Conservation (phyloP, 2,888 invertebrate species). For the Nipponacmea schrenckii region DNA sequence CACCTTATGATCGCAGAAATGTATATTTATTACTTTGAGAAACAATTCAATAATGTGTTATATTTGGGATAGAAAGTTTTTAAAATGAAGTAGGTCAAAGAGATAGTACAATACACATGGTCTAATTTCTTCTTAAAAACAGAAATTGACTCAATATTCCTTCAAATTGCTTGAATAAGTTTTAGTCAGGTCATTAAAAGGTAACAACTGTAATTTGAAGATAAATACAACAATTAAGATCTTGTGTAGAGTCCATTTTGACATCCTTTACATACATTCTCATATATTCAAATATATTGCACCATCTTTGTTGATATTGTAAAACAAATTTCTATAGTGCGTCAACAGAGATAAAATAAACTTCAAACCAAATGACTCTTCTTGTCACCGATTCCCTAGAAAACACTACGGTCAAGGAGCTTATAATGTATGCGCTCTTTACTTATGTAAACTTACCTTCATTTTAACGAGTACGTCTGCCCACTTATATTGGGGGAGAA, state of each 20-base stretch:
- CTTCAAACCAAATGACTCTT: neutral
- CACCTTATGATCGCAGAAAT: no score
- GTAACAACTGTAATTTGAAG: no score
- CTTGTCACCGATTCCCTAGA: neutral
- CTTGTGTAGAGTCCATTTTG: neutral
- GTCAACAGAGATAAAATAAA: neutral
- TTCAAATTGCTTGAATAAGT: no score
- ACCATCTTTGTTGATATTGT: neutral
- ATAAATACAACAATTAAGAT: no score
- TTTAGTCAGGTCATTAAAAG: no score
- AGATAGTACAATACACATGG: no score
- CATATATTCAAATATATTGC: neutral
- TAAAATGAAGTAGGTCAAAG: no score
- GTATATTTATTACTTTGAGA: no score
- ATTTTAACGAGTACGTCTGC: neutral
- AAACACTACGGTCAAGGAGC: neutral
- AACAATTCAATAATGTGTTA: no score
- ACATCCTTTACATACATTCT: neutral
- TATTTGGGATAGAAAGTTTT: no score
- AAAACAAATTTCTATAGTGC: neutral
- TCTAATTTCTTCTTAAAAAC: no score
- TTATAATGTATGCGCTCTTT: constrained; percentile 8
- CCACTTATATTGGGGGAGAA: neutral
- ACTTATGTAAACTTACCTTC: constrained; percentile 6
- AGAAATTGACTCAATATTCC: no score